phyloP scores from a whole-genome alignment of 1,140 invertebrate genomes.

The Cryptotermes secundus region DNA sequence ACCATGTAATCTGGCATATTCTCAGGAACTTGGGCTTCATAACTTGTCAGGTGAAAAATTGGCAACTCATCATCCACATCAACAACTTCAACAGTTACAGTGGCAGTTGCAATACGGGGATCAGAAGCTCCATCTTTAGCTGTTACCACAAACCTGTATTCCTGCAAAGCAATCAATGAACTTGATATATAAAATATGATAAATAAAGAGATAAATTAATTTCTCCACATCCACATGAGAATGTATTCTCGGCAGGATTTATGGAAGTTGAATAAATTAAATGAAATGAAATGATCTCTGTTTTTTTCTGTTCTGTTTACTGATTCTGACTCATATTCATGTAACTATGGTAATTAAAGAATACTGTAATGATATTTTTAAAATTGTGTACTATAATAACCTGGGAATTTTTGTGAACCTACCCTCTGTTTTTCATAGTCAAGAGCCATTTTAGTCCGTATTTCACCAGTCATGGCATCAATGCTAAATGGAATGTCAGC shows the following conservation, averaged over 20 bases:
- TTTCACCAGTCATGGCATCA: slow-evolving; percentile 74
- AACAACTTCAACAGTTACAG: slow-evolving; percentile 74
- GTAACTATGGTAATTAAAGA: too few relatives aligned
- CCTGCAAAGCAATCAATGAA: slow-evolving; percentile 48
- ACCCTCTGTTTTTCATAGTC: slow-evolving; percentile 83
- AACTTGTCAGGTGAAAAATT: slow-evolving; percentile 68
- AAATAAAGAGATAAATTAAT: neutral
- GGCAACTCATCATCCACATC: slow-evolving; percentile 86
- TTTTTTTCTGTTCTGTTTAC: too few relatives aligned
- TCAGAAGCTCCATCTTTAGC: slow-evolving; percentile 85
- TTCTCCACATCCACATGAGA: too few relatives aligned
- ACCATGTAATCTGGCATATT: slow-evolving; percentile 76
- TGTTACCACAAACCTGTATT: slow-evolving; percentile 81
- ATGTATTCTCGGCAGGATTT: too few relatives aligned
- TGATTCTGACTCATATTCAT: too few relatives aligned
- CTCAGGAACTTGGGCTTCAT: slow-evolving; percentile 79
- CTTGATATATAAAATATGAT: neutral
- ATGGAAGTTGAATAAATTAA: too few relatives aligned
- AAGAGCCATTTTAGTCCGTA: slow-evolving; percentile 70
- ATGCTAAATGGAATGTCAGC: slow-evolving; percentile 75
- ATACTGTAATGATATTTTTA: too few relatives aligned
- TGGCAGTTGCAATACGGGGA: slow-evolving; percentile 80
- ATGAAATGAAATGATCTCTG: too few relatives aligned
- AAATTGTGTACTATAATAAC: too few relatives aligned
- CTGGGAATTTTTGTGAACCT: slow-evolving; percentile 31